Base-by-base conservation (phyloP, 1,140 invertebrate genomes). In the Eumaeus atala region DNA sequence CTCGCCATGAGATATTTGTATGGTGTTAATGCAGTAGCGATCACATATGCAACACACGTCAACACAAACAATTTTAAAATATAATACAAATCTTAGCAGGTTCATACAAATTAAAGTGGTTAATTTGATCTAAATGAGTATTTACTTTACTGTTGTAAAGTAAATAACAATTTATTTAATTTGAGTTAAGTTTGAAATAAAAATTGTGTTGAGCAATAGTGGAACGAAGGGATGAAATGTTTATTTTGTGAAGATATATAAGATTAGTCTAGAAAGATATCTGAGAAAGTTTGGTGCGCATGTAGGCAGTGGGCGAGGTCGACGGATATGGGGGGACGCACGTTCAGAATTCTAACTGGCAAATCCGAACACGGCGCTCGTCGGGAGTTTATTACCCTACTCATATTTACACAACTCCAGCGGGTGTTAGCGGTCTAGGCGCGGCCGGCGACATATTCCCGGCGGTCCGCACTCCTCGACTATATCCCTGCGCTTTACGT, bases 391-490 rank as follows among this genome's bases (percentile, higher is more conserved):
- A 84, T 80, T 82, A 78, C 72, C 72, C 74, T 72, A 74, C 75
- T 82, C 77, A 84, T 84, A 84, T 82, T 81, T 79, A 74, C 73
- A 84, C 72, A 80, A 76, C 73, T 80, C 62, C 66, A 77, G 76
- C 72, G 71, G 67, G 70, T 74, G 76, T 79, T 78, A 74, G 72
- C 64, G 71, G 72, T 74, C 68, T 70, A 72, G 65, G 66, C 67
- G 67, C 62, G 64, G 62, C 64, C 66, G 61, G 48, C 61, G 59
- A 57, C 66, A 56, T 65, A 70, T 67, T 73, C 70, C 67, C 67
- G 55, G 57, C 62, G 67, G 66, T 63, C 62, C 64, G 61, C 56
- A 58, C 56, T 60, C 62, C 47, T 61, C 38, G 11, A 47, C 48
- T 54, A 28, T 28, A 28, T 28, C 6, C 21, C 6, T 28, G 21